Conservation (phyloP, 2,888 invertebrate genomes). For the Drepana falcataria region DNA sequence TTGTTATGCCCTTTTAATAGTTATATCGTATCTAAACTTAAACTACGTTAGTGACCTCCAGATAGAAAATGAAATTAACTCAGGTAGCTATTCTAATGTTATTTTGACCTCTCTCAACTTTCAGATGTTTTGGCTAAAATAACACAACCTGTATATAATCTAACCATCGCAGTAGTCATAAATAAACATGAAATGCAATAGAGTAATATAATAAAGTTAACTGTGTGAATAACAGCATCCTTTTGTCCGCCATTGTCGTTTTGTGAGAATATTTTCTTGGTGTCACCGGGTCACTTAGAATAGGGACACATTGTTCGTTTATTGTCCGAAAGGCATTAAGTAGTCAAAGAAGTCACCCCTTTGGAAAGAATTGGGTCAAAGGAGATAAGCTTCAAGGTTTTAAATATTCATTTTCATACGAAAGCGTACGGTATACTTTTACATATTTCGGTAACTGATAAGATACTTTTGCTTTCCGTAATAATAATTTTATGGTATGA, state of each 20-base stretch:
- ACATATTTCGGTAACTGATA: too few relatives aligned
- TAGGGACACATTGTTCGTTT: constrained; percentile 29
- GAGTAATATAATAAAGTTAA: constrained; percentile 61
- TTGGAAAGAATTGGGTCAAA: constrained; percentile 12
- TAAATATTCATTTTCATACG: not conserved
- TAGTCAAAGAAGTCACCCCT: constrained; percentile 31
- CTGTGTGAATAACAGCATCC: constrained; percentile 79
- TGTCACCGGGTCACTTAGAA: constrained; percentile 39
- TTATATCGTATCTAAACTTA: too few relatives aligned
- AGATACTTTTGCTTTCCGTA: too few relatives aligned
- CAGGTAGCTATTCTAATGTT: too few relatives aligned
- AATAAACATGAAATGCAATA: constrained; percentile 38
- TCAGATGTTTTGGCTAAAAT: constrained; percentile 1
- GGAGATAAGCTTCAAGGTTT: not conserved
- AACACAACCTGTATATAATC: constrained; percentile 19
- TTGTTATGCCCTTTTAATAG: too few relatives aligned
- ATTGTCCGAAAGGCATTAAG: constrained; percentile 45
- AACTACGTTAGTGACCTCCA: too few relatives aligned
- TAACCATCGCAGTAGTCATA: constrained; percentile 11
- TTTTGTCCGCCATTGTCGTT: constrained; percentile 66
- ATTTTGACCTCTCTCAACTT: not conserved
- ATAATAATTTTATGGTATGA: too few relatives aligned
- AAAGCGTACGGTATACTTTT: not conserved
- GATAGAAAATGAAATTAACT: too few relatives aligned
- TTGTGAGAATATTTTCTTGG: constrained; percentile 69